Conservation (phyloP, 64 coral and sea anemone genomes). For the Pocillopora damicornis region DNA sequence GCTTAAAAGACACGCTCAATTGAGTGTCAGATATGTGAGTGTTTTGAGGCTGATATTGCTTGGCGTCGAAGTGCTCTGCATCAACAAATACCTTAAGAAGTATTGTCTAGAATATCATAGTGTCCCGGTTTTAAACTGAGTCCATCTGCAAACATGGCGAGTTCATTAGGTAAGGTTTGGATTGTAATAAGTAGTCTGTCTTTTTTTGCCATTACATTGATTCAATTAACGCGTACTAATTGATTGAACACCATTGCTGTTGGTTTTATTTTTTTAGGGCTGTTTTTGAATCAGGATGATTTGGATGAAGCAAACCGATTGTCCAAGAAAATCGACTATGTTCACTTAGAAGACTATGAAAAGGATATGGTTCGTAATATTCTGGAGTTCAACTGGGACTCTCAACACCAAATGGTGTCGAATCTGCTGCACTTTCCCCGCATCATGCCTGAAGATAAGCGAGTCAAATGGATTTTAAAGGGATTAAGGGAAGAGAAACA, state of each 20-base stretch:
- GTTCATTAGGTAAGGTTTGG: slow-evolving; percentile 76
- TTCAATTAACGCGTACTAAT: slow-evolving; percentile 69
- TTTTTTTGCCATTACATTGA: slow-evolving; percentile 16
- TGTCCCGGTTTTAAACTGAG: not conserved
- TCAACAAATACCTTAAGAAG: not conserved
- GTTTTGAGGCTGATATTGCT: slow-evolving; percentile 5
- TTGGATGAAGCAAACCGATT: slow-evolving; percentile 86
- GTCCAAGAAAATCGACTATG: slow-evolving; percentile 69
- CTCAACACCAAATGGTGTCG: slow-evolving; percentile 92
- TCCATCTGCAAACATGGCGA: slow-evolving; percentile 57
- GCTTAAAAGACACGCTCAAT: not conserved
- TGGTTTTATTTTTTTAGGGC: slow-evolving; percentile 62
- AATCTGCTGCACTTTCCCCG: slow-evolving; percentile 93
- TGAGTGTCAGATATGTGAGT: slow-evolving; percentile 25
- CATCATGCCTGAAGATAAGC: slow-evolving; percentile 73
- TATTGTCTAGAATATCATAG: not conserved
- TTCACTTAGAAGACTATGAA: slow-evolving; percentile 71
- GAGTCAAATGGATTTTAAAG: slow-evolving; percentile 72
- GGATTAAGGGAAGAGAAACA: slow-evolving; percentile 83
- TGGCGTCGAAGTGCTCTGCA: not conserved
- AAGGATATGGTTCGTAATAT: slow-evolving; percentile 87
- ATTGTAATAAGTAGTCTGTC: slow-evolving; percentile 4
- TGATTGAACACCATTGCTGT: slow-evolving; percentile 29
- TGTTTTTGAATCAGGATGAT: slow-evolving; percentile 93
- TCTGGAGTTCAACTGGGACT: slow-evolving; percentile 91